Evolutionary conservation across 2,888 invertebrate genomes (phyloP).

Genomic region (Lithophane socia): DNA sequence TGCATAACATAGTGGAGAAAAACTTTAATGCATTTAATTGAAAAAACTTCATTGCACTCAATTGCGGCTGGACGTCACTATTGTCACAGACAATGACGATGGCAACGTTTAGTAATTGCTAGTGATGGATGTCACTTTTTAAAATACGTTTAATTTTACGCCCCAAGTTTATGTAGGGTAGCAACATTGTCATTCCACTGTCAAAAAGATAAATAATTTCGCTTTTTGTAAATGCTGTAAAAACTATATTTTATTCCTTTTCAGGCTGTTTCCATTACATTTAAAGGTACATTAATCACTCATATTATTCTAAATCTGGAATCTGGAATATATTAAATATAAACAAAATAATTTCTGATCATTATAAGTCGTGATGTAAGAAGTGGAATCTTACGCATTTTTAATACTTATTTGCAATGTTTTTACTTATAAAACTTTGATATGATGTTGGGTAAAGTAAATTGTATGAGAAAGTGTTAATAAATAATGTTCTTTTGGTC

Average conservation of each 20-base stretch:
- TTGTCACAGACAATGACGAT: conserved; percentile 10
- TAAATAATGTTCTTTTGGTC: conserved; percentile 64
- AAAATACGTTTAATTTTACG: conserved; percentile 13
- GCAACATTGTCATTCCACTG: conserved; percentile 45
- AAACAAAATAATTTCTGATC: conserved; percentile 22
- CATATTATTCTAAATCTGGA: background rate
- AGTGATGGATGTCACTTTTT: background rate
- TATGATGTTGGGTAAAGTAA: conserved; percentile 4
- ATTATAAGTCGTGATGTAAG: conserved; percentile 83
- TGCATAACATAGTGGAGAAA: background rate
- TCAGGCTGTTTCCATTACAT: conserved; percentile 46
- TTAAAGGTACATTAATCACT: conserved; percentile 59
- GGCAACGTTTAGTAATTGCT: conserved; percentile 41
- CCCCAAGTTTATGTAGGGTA: background rate
- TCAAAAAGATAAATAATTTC: conserved; percentile 76
- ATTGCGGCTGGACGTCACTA: conserved; percentile 30
- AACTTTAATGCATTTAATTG: background rate
- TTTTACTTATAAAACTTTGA: background rate
- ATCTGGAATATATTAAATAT: background rate
- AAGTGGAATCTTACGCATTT: conserved; percentile 69
- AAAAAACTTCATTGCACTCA: background rate
- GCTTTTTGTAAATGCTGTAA: conserved; percentile 74
- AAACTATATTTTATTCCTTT: conserved; percentile 57
- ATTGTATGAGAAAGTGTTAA: conserved; percentile 19
- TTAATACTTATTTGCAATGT: conserved; percentile 47